Conservation (phyloP, 2,888 invertebrate genomes). For the Margaritifera margaritifera region DNA sequence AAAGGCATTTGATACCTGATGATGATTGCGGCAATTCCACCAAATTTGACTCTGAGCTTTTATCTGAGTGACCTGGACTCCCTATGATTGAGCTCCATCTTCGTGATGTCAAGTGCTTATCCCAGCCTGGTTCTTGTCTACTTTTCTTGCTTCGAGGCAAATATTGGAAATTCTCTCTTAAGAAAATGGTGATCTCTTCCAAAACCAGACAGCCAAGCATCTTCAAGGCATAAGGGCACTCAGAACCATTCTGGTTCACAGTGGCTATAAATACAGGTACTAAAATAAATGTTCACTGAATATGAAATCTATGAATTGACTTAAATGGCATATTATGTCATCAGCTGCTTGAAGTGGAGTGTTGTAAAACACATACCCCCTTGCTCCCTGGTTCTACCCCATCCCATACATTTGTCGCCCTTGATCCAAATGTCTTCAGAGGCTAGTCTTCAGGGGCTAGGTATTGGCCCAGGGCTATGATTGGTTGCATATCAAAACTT, state of each 20-base stretch:
- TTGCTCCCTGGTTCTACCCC: too few relatives aligned
- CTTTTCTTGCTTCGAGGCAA: slow-evolving; percentile 73
- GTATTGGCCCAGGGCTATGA: too few relatives aligned
- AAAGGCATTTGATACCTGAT: slow-evolving; percentile 23
- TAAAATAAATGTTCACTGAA: background rate
- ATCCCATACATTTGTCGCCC: too few relatives aligned
- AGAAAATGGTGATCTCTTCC: slow-evolving; percentile 96
- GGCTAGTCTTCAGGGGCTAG: too few relatives aligned
- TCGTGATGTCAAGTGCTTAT: slow-evolving; percentile 74
- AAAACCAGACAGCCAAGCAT: slow-evolving; percentile 94
- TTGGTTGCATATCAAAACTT: too few relatives aligned
- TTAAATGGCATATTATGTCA: too few relatives aligned
- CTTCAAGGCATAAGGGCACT: slow-evolving; percentile 83
- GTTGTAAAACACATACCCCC: too few relatives aligned
- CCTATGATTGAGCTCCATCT: slow-evolving; percentile 96
- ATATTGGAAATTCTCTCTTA: slow-evolving; percentile 94
- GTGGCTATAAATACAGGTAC: slow-evolving; percentile 56
- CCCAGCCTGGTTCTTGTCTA: slow-evolving; percentile 64
- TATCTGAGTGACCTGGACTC: slow-evolving; percentile 87
- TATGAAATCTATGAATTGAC: too few relatives aligned
- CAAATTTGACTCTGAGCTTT: slow-evolving; percentile 67
- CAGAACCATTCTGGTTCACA: slow-evolving; percentile 68
- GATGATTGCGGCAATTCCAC: slow-evolving; percentile 60
- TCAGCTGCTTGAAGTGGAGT: too few relatives aligned
- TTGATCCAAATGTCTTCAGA: too few relatives aligned